These are phyloP conservation scores for Dicerorhinus sumatrensis DNA, from an alignment of 2,113 vertebrate species.

Conservation along the genomic window DNA sequence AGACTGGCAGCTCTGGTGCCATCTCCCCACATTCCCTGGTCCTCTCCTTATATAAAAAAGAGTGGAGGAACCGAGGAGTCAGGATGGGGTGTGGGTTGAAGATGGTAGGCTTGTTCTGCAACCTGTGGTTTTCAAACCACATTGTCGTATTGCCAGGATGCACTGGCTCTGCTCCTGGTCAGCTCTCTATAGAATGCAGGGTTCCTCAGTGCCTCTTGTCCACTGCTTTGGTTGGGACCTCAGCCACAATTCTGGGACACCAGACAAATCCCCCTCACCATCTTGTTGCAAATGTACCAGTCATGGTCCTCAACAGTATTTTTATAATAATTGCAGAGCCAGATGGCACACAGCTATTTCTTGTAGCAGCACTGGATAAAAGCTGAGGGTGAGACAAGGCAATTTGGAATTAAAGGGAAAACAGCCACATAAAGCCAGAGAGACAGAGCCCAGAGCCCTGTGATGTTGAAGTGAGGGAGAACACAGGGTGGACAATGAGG, in stretches of 20 bases:
- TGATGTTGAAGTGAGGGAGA: neutral
- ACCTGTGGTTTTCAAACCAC: neutral
- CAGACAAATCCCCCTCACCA: neutral
- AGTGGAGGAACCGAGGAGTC: neutral
- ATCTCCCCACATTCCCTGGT: neutral
- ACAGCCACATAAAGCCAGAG: neutral
- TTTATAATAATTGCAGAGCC: slow-evolving; percentile 15
- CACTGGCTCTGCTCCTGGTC: fast-evolving
- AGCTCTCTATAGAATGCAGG: neutral
- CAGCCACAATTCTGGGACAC: neutral
- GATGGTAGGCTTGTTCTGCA: neutral
- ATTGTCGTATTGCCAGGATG: neutral
- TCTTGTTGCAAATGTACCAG: neutral
- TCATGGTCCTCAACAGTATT: neutral
- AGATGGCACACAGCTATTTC: neutral
- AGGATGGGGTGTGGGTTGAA: neutral
- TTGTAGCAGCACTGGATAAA: neutral
- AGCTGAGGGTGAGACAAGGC: neutral
- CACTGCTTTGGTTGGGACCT: neutral
- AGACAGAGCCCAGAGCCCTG: neutral
- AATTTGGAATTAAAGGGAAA: slow-evolving; percentile 8
- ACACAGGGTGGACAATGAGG: neutral
- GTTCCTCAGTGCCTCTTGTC: neutral
- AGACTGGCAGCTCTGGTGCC: neutral
- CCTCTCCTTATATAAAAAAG: neutral